Conservation (phyloP, 2,888 invertebrate species). For the Drepanosiphum platanoidis region DNA sequence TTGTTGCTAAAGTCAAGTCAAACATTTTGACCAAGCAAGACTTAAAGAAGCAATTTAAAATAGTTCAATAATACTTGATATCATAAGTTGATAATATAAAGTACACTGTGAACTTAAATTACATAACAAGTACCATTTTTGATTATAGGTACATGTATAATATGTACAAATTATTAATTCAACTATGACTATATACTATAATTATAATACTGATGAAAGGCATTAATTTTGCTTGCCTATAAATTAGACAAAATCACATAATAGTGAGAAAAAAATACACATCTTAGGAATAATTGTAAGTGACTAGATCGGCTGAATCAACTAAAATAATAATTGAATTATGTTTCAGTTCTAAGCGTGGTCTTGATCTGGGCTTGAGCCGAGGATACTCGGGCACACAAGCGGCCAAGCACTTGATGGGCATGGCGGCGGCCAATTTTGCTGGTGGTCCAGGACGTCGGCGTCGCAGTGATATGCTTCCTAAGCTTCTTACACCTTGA, state of each 20-base stretch:
- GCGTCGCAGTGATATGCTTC: conserved; percentile 71
- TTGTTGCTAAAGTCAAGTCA: not conserved
- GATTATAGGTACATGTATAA: not conserved
- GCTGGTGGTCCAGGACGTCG: conserved; percentile 89
- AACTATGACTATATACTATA: not conserved
- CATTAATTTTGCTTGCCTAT: not conserved
- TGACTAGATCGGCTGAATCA: not conserved
- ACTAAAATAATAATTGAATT: conserved; percentile 59
- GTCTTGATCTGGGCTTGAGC: conserved; percentile 85
- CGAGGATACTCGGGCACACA: conserved; percentile 90
- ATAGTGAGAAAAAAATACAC: too few species aligned
- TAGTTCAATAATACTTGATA: not conserved
- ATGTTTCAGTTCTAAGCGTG: conserved; percentile 80
- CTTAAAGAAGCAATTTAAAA: conserved; percentile 39
- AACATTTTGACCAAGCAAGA: conserved; percentile 10
- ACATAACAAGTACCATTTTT: not conserved
- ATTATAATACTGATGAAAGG: not conserved
- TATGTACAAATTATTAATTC: not conserved
- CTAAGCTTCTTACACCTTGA: conserved; percentile 57
- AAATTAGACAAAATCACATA: not conserved
- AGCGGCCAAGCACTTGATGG: conserved; percentile 91
- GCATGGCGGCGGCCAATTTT: conserved; percentile 87
- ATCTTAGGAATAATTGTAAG: not conserved
- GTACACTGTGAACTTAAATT: not conserved
- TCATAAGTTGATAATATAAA: not conserved